Evolutionary conservation across 2,113 vertebrate species (phyloP).

Genomic region (Manacus vitellinus): DNA sequence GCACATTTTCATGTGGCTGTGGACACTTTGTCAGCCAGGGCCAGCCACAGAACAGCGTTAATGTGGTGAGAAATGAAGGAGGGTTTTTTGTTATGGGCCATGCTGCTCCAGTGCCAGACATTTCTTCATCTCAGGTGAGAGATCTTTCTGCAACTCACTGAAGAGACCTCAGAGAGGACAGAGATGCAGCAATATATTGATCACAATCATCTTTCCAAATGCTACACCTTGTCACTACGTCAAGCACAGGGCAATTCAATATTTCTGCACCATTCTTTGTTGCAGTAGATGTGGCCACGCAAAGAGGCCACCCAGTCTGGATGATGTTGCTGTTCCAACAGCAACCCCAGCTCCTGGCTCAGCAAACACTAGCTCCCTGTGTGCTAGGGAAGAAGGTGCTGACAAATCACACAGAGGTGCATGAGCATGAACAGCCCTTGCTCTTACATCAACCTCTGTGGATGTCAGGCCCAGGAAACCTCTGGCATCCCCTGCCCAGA

Average conservation of each 20-base stretch:
- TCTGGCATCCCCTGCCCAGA: rapidly evolving
- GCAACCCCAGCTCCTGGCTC: not conserved
- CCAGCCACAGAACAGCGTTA: not conserved
- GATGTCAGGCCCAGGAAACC: not conserved
- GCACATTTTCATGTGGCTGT: not conserved
- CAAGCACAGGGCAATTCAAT: not conserved
- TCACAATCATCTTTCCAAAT: not conserved
- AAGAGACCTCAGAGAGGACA: not conserved
- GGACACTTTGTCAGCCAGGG: not conserved
- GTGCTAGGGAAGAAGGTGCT: not conserved
- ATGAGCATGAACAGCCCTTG: not conserved
- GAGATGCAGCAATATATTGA: not conserved
- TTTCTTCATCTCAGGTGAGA: not conserved
- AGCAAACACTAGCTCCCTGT: not conserved
- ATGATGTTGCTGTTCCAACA: rapidly evolving
- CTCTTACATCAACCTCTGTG: not conserved
- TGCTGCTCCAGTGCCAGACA: not conserved
- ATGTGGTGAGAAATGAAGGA: not conserved
- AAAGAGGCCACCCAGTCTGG: rapidly evolving
- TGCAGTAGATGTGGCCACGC: not conserved
- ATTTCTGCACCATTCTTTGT: not conserved
- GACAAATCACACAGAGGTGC: no score
- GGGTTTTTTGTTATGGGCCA: not conserved
- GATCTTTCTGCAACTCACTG: not conserved
- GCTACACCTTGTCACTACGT: rapidly evolving